Evolutionary conservation across 2,113 vertebrate species (phyloP), one percentile per base, ranked within the genome.

Genomic region (Notiomystis cincta): DNA sequence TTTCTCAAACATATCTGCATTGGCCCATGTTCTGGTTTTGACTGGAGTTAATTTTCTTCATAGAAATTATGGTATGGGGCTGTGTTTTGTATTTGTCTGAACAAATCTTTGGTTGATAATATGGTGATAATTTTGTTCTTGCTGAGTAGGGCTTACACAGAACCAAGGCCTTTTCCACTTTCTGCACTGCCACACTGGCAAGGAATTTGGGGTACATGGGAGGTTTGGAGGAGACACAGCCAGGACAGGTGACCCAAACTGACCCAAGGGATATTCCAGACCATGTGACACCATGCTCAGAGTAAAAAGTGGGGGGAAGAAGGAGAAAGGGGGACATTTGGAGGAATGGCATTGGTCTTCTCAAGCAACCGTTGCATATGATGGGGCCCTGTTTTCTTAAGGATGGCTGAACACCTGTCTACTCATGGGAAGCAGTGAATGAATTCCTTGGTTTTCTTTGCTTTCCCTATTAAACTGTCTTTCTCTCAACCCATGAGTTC

Each of bases 121-220:
- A 25, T 3, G 31, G 31, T 25, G 35, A 12, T 58, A 7, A 4
- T 50, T 35, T 30, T 76, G 5, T 11, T 67, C 6, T 27, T 67
- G 21, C 27, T 51, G 53, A 58, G 22, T 37, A 50, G 25, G 17
- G 44, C 5, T 58, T 58, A 57, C n/a, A 35, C 2, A 66, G 60
- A 21, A 16, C 31, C 42, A 75, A 75, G 3, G 37, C 31, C 25
- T 58, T 22, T 35, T 42, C 17, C 31, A 9, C 21, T 42, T 54
- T 27, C 7, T 11, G 10, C 27, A 10, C 50, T 65, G 30, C 24
- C 5, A 2, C 0, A 0, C 11, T 67, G 44, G 31, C 4, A 8
- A 35, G 25, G 42, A 24, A 10, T 0, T 13, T 65, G 19, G 19
- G 11, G 7, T 66, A 1, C 16, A 3, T 24, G 16, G 30, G 35